Base-by-base conservation (phyloP, 2,797 vertebrate species). In the Tympanoctomys barrerae region DNA sequence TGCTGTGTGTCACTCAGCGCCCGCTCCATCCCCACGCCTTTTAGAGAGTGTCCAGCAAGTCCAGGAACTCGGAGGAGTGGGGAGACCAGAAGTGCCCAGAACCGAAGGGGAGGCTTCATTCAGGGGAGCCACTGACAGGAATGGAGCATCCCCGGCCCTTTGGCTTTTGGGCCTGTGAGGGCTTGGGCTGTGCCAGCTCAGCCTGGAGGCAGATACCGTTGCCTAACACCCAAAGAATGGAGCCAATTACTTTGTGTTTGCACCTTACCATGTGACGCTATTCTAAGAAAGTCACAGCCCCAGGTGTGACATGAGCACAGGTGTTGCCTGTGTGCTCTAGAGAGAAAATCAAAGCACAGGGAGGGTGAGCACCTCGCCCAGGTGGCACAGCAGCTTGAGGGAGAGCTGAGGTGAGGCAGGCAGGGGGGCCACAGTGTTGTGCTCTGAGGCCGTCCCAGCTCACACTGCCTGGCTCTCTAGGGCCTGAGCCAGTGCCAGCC, bases 31-130 rank as follows among this genome's bases (percentile, higher is more conserved):
- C 13, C 78, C 42, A 89, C 79, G 84, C 78, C 91, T 97, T 92
- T 95, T 73, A 87, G 79, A 89, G 89, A 95, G 92, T 33, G 52
- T 62, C 68, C 85, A 73, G 91, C 77, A 97, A 91, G 33, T 82
- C 86, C 89, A 83, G 24, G 89, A 93, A 82, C 77, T 92, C 75
- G 2, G 62, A 93, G 22, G 61, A 87, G 12, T 57, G 89, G 59
- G 33, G 61, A n/a, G 22, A 46, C 31, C 62, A 93, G 75, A 77
- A 68, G 66, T n/a, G 68, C 70, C 77, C 10, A 24, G 89, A 92
- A 49, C 14, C 22, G 9, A 59, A 85, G 70, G 31, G 75, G 71
- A 85, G 71, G 19, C 26, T 16, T 19, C 8, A 13, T 14, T 3
- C 28, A 22, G 24, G 42, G 28, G 46, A 33, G 75, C 26, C 26